Evolutionary conservation across 1,140 invertebrate species (phyloP).

Genomic region (Vollenhovia emeryi): DNA sequence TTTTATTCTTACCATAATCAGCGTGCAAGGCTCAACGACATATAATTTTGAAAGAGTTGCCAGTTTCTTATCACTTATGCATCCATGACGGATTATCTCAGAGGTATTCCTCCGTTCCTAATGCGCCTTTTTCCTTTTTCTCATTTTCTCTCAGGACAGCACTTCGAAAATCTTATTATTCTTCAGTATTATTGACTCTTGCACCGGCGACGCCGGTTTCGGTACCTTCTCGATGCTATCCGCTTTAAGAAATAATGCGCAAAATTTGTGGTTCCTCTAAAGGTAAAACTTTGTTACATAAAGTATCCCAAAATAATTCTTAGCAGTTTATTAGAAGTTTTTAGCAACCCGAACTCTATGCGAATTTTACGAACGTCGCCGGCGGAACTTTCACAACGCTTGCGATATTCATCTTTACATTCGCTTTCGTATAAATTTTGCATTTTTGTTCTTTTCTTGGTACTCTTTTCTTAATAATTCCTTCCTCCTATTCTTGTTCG

Average conservation of each 20-base stretch:
- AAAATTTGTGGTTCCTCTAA: constrained; percentile 15
- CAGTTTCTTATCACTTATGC: constrained; percentile 26
- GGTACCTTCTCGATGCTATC: constrained; percentile 12
- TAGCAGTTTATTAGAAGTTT: constrained; percentile 31
- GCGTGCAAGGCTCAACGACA: constrained; percentile 42
- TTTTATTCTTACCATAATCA: neutral
- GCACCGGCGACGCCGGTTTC: constrained; percentile 39
- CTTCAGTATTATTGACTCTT: constrained; percentile 36
- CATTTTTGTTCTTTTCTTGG: neutral
- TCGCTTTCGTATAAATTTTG: constrained; percentile 9
- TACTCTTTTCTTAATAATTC: neutral
- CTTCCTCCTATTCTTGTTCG: neutral
- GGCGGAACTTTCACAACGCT: neutral
- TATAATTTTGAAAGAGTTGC: constrained; percentile 26
- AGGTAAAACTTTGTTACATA: constrained; percentile 32
- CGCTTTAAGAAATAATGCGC: constrained; percentile 45
- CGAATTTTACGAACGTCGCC: constrained; percentile 24
- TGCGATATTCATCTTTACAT: constrained; percentile 4
- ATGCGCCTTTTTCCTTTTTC: neutral
- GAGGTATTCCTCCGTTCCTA: constrained; percentile 7
- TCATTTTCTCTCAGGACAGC: constrained; percentile 8
- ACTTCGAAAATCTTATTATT: constrained; percentile 23
- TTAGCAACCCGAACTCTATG: neutral
- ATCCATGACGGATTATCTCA: constrained; percentile 28
- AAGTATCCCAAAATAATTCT: constrained; percentile 41